Evolutionary conservation across 2,888 invertebrate species (phyloP), one percentile per base, ranked within the genome.

Genomic region (Polydrusus tereticollis): DNA sequence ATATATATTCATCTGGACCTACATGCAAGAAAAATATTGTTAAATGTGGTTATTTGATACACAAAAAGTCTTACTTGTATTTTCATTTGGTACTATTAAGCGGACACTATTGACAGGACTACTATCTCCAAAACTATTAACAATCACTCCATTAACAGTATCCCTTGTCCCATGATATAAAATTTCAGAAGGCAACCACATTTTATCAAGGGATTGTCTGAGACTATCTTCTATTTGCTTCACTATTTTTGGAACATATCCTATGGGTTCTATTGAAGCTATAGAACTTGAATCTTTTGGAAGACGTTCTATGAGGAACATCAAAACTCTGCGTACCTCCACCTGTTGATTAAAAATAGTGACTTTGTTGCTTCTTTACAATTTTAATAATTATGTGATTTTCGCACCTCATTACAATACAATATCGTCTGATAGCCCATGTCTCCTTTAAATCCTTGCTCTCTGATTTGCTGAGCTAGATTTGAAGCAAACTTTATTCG

Each of bases 341-440:
- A 91, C 88, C 84, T 96, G 20, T 18, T 33, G 12, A 47, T 6
- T 12, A 47, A 63, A 23, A 60, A n/a, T n/a, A n/a, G n/a, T n/a
- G n/a, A n/a, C n/a, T n/a, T n/a, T n/a, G n/a, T n/a, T n/a, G n/a
- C n/a, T n/a, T n/a, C n/a, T n/a, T n/a, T n/a, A 41, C 12, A 60
- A n/a, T 38, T 59, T 60, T 41, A 6, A 21, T 23, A 29, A 45
- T 47, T 33, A 47, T 18, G 41, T 2, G 50, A 8, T 83, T 98
- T 12, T 16, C 14, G 98, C 69, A 91, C 88, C 84, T 96, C 95
- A 87, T 95, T 97, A 64, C 94, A 94, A 85, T 99, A 99, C 8
- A 99, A 87, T 83, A 99, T 96, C 73, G 97, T 97, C 86, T 98
- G 98, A 85, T 98, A 99, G 0, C 98, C 98, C 82, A 98, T 93